A percentile compares a stretch with the other conserved stretches of the same genome.
phyloP scores from a whole-genome alignment of 2,888 invertebrate species.

The Pristionchus japonicus region DNA sequence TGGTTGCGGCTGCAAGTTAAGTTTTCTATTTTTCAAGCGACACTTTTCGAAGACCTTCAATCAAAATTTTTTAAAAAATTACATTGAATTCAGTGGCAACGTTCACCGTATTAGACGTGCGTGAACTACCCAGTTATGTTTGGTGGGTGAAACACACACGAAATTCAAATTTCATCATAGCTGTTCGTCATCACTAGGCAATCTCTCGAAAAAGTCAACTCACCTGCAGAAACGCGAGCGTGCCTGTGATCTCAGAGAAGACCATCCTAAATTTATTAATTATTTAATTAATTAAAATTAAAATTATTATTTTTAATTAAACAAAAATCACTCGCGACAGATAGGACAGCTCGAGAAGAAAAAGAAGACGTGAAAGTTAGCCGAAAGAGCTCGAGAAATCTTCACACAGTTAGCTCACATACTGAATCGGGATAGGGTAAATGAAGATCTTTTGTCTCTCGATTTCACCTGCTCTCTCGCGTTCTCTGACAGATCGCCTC shows the following conservation, averaged over 20 bases:
- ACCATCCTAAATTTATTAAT: constrained; percentile 65
- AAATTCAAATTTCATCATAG: neutral
- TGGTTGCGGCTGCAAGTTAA: constrained; percentile 60
- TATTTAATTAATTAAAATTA: neutral
- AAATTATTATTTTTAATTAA: neutral
- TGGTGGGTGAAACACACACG: neutral
- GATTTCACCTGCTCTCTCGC: neutral
- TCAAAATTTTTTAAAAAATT: too few relatives aligned
- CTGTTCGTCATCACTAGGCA: constrained; percentile 13
- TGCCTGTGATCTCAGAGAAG: constrained; percentile 74
- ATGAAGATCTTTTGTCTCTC: neutral
- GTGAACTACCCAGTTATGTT: too few relatives aligned
- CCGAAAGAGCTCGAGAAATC: neutral
- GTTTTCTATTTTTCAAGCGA: too few relatives aligned
- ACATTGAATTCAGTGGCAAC: too few relatives aligned
- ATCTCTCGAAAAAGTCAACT: neutral
- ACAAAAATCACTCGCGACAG: neutral
- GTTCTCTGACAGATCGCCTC: neutral
- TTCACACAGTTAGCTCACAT: neutral
- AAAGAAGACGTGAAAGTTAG: neutral
- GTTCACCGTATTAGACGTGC: too few relatives aligned
- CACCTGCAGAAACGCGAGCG: constrained; percentile 69
- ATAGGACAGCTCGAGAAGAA: neutral
- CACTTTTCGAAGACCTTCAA: too few relatives aligned
- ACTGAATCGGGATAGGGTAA: neutral